Evolutionary conservation across 2,113 vertebrate species (phyloP).

Genomic region (Albula goreensis): DNA sequence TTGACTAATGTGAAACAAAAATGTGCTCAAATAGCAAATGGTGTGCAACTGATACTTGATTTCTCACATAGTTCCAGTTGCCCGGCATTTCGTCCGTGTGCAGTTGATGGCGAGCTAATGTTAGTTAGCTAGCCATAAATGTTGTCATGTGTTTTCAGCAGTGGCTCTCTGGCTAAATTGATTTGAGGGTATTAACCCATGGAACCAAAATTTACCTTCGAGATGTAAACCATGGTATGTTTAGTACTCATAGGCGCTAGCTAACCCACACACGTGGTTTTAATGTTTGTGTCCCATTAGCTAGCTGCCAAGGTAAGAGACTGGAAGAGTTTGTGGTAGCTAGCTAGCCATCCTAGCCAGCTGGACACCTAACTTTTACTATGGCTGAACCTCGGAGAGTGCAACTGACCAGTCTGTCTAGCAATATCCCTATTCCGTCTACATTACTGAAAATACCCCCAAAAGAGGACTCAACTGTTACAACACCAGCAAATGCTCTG

Average conservation of each 20-base stretch:
- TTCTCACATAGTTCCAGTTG: background rate
- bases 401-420: conserved; percentile 74
- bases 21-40: background rate
- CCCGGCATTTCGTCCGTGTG: background rate
- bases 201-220: background rate
- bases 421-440: conserved; percentile 53
- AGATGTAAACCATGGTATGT: conserved; percentile 1
- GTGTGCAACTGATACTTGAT: background rate
- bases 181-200: conserved; percentile 5
- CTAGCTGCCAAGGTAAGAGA: background rate
- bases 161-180: conserved; percentile 2
- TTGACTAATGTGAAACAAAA: background rate
- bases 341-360: conserved; percentile 49
- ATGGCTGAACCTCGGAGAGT: conserved; percentile 86
- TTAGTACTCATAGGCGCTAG: background rate
- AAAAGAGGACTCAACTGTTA: conserved; percentile 42
- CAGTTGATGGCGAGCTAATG: background rate
- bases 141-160: background rate
- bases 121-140: background rate
- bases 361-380: background rate
- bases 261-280: conserved; percentile 5
- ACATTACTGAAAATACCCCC: conserved; percentile 64
- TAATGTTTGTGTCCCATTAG: background rate
- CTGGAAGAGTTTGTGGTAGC: background rate
- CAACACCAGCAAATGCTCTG: conserved; percentile 56